These are phyloP conservation scores for Loxodonta africana DNA, from an alignment of 2,113 vertebrate species.

Conservation along the genomic window DNA sequence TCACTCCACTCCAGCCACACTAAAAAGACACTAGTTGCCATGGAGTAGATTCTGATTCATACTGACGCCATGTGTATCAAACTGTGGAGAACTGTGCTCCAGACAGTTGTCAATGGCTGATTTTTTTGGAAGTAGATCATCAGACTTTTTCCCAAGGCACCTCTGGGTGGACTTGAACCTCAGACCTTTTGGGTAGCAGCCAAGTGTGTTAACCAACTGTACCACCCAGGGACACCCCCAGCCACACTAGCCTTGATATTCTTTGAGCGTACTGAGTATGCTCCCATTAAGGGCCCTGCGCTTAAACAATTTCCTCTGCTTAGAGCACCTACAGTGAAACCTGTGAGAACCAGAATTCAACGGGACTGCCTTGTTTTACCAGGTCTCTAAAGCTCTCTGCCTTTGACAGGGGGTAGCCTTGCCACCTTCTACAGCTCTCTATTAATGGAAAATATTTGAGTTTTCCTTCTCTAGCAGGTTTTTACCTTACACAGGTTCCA, in stretches of 20 bases:
- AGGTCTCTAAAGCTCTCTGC: neutral
- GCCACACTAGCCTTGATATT: neutral
- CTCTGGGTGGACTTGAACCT: neutral
- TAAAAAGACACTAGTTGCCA: too few species aligned
- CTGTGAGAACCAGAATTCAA: neutral
- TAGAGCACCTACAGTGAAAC: neutral
- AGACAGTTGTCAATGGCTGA: neutral
- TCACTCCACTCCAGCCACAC: neutral
- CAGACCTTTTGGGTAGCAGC: neutral
- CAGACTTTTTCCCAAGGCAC: neutral
- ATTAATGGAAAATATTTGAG: neutral
- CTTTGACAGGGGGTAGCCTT: neutral
- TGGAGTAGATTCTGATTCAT: neutral
- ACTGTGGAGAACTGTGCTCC: neutral
- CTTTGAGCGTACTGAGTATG: rapidly evolving
- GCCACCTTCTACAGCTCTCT: neutral
- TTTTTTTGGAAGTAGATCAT: neutral
- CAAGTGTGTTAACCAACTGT: neutral
- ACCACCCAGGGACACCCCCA: neutral
- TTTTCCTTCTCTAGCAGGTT: neutral
- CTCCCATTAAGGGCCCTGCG: neutral
- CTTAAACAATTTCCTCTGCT: neutral
- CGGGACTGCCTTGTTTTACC: neutral
- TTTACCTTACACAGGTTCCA: neutral
- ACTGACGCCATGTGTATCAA: neutral